These are phyloP conservation scores for Megaustenia siamemsis DNA, from an alignment of 2,888 invertebrate genomes.

Conservation along the genomic window DNA sequence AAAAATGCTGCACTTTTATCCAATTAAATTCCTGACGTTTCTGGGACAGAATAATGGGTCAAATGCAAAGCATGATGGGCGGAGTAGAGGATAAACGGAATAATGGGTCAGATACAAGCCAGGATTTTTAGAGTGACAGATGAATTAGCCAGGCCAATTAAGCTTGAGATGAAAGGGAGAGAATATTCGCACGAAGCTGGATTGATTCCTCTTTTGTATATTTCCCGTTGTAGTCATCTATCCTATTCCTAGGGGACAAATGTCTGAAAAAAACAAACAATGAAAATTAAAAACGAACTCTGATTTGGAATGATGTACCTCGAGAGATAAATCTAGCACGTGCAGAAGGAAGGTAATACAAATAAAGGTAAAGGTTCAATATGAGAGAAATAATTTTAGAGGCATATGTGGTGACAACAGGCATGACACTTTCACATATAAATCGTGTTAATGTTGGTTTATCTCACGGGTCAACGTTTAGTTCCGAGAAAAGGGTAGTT, in stretches of 20 bases:
- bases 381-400: too few relatives aligned
- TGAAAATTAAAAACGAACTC: not conserved
- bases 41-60: not conserved
- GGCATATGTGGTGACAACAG: too few relatives aligned
- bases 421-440: too few relatives aligned
- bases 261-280: too few relatives aligned
- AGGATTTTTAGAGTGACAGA: too few relatives aligned
- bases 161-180: not conserved
- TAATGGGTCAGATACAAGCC: too few relatives aligned
- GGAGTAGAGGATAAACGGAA: not conserved
- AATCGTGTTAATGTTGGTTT: too few relatives aligned
- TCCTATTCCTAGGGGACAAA: not conserved
- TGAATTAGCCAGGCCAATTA: not conserved
- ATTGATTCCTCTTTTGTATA: not conserved
- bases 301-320: not conserved
- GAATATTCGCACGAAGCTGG: not conserved
- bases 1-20: not conserved
- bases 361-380: too few relatives aligned
- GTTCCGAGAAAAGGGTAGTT: too few relatives aligned
- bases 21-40: conserved; percentile 5
- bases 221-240: not conserved
- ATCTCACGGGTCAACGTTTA: too few relatives aligned
- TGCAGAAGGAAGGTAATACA: too few relatives aligned
- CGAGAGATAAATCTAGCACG: not conserved
- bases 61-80: not conserved